Evolutionary conservation across 2,888 invertebrate genomes (phyloP).

Genomic region (Beris morrisii): DNA sequence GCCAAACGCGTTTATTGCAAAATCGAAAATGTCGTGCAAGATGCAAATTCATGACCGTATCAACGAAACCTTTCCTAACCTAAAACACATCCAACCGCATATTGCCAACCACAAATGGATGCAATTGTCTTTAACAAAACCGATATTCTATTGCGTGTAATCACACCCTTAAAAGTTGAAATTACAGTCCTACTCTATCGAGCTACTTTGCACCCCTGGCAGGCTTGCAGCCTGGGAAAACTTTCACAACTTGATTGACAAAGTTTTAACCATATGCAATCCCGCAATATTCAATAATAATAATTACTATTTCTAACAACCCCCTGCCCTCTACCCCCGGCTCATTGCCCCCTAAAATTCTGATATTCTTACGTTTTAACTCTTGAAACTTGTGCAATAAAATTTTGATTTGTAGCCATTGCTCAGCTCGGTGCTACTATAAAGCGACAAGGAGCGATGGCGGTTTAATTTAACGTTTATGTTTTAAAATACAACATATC

Average conservation of each 20-base stretch:
- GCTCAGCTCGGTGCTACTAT: no score
- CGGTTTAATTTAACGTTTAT: no score
- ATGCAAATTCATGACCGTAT: no score
- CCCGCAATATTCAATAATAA: conserved; percentile 30
- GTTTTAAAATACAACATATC: no score
- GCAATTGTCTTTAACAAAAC: conserved; percentile 20
- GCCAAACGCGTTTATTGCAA: no score
- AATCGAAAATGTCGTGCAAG: no score
- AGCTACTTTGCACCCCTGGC: background rate
- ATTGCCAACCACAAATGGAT: background rate
- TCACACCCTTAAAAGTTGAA: conserved; percentile 14
- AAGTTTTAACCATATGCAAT: conserved; percentile 32
- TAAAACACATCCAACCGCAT: conserved; percentile 4
- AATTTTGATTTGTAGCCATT: conserved; percentile 12
- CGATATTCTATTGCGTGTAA: conserved; percentile 26
- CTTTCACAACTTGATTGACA: conserved; percentile 25
- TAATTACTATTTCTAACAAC: conserved; percentile 17
- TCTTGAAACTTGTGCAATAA: conserved; percentile 14
- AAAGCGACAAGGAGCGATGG: no score
- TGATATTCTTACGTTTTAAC: background rate
- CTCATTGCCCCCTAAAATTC: no score
- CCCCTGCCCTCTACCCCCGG: background rate
- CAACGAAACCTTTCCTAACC: background rate
- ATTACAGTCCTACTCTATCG: background rate
- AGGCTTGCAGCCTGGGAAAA: conserved; percentile 1